A percentile compares a stretch with the other conserved stretches of the same genome.
Evolutionary conservation across 2,113 vertebrate genomes (phyloP).

Genomic region (Andinoacara biseriatus): DNA sequence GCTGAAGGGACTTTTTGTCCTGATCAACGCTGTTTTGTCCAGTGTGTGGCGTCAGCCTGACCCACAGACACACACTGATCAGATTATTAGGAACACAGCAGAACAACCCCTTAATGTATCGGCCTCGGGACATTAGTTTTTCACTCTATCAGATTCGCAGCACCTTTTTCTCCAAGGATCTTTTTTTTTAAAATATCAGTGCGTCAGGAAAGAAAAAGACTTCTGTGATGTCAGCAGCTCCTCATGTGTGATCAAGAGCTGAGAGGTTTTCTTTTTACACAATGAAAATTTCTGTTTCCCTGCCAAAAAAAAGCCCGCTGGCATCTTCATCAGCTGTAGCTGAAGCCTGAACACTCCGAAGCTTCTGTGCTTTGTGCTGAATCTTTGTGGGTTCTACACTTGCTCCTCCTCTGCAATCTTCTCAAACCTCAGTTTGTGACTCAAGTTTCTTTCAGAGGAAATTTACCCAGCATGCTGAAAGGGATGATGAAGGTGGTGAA

Average conservation of each 20-base stretch:
- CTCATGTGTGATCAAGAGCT: neutral
- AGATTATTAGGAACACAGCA: neutral
- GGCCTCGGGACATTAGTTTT: neutral
- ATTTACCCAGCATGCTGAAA: neutral
- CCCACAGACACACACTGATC: neutral
- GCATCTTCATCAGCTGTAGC: no score
- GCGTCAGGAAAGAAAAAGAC: neutral
- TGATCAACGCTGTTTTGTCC: neutral
- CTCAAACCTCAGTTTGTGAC: neutral
- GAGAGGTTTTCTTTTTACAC: no score
- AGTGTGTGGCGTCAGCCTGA: neutral
- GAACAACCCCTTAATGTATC: no score
- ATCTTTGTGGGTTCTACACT: no score
- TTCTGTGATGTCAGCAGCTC: neutral
- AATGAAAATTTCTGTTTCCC: no score
- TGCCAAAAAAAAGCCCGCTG: no score
- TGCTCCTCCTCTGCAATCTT: neutral
- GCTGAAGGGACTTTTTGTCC: neutral
- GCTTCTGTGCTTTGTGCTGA: neutral
- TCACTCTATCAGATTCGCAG: fast-evolving
- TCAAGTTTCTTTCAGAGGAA: neutral
- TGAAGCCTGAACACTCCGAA: no score
- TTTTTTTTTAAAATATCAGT: neutral
- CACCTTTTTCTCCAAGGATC: neutral
- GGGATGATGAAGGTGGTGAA: no score